Percentiles rank a stretch among this genome's conserved stretches.
Conservation (phyloP, 2,113 vertebrate genomes). For the Paralichthys olivaceus region DNA sequence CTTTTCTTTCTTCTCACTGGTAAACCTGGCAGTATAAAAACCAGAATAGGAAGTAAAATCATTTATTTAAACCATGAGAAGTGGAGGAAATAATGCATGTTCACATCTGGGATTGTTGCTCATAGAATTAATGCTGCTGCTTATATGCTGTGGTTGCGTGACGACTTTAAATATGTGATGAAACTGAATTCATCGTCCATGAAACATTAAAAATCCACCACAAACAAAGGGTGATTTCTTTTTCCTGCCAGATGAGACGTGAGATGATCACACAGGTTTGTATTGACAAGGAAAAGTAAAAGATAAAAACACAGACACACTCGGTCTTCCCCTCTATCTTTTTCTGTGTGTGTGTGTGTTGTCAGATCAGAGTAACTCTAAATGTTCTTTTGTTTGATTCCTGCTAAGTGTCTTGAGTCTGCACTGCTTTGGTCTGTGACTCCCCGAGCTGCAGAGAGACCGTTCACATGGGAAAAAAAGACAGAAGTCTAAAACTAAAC, state of each 20-base stretch:
- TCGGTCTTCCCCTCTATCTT: background rate
- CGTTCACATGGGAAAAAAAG: constrained; percentile 20
- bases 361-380: background rate
- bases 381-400: constrained; percentile 3
- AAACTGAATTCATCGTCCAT: constrained; percentile 31
- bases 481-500: constrained; percentile 18
- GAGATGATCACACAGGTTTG: background rate
- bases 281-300: constrained; percentile 2
- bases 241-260: constrained; percentile 51
- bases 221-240: constrained; percentile 39
- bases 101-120: constrained; percentile 33
- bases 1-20: background rate
- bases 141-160: constrained; percentile 31
- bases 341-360: constrained; percentile 5
- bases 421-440: constrained; percentile 16
- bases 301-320: background rate
- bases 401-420: constrained; percentile 9
- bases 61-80: constrained; percentile 3
- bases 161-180: constrained; percentile 25
- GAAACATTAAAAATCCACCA: constrained; percentile 47
- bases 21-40: background rate
- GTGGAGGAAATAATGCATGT: constrained; percentile 25
- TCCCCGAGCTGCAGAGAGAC: constrained; percentile 4
- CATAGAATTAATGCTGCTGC: background rate
- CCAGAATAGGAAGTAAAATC: background rate